phyloP scores from a whole-genome alignment of 2,888 invertebrate species.

The Phymatocera aterrima region DNA sequence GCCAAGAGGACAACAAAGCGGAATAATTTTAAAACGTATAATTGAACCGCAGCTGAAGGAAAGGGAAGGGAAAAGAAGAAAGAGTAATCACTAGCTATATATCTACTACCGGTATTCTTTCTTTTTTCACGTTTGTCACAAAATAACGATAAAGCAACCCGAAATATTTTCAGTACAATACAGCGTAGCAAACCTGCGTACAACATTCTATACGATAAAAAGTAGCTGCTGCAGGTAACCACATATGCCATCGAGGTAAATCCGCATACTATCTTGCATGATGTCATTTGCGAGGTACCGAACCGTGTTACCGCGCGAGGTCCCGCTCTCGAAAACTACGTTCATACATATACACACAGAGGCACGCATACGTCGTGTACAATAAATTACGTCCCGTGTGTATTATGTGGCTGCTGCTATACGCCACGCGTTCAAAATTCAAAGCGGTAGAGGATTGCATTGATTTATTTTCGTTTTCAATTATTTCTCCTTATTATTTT shows the following conservation, averaged over 20 bases:
- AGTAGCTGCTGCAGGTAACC: not conserved
- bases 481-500: not conserved
- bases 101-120: too few species aligned
- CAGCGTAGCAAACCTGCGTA: too few species aligned
- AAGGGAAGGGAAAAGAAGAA: too few species aligned
- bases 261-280: slow-evolving; percentile 31
- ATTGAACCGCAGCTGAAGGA: too few species aligned
- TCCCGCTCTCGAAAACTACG: slow-evolving; percentile 25
- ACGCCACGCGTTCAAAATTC: not conserved
- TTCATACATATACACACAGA: not conserved
- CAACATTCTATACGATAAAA: not conserved
- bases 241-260: not conserved
- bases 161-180: too few species aligned
- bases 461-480: not conserved
- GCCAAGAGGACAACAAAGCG: too few species aligned
- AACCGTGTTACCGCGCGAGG: slow-evolving; percentile 41
- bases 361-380: not conserved
- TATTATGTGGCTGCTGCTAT: not conserved
- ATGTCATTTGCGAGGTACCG: slow-evolving; percentile 44
- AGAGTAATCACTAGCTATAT: too few species aligned
- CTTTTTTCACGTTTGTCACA: too few species aligned
- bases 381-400: not conserved
- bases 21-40: too few species aligned
- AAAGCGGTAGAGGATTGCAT: not conserved
- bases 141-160: too few species aligned